phyloP scores from a whole-genome alignment of 2,113 vertebrate genomes.

The Eptatretus burgeri region DNA sequence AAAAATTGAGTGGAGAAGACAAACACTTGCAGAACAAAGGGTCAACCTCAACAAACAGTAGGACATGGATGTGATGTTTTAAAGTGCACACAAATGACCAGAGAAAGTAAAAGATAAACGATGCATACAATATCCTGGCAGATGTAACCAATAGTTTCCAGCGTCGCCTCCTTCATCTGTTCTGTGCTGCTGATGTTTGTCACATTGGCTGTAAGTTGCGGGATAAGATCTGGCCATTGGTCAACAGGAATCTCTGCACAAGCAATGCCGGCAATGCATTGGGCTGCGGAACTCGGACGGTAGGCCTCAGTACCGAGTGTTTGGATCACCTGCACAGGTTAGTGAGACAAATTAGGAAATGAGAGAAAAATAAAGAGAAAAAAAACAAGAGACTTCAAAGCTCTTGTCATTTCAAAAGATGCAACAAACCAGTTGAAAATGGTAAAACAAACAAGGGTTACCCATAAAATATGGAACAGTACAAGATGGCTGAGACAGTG shows the following conservation, averaged over 20 bases:
- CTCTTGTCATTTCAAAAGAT: no score
- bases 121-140: conserved; percentile 90
- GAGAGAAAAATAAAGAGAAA: neutral
- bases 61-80: neutral
- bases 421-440: no score
- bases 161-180: conserved; percentile 93
- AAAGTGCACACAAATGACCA: neutral
- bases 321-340: conserved; percentile 39
- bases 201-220: conserved; percentile 72
- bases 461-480: no score
- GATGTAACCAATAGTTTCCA: conserved; percentile 97
- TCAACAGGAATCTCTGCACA: conserved; percentile 82
- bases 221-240: conserved; percentile 88
- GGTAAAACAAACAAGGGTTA: no score
- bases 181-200: conserved; percentile 76
- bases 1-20: neutral
- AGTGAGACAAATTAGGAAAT: neutral
- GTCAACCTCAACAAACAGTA: no score
- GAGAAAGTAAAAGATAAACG: neutral
- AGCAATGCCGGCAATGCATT: conserved; percentile 83
- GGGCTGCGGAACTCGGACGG: conserved; percentile 74
- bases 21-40: no score
- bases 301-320: conserved; percentile 87
- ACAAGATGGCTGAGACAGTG: no score
- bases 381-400: neutral